Conservation (phyloP, 1,140 invertebrate species). For the Coenobita brevimanus region DNA sequence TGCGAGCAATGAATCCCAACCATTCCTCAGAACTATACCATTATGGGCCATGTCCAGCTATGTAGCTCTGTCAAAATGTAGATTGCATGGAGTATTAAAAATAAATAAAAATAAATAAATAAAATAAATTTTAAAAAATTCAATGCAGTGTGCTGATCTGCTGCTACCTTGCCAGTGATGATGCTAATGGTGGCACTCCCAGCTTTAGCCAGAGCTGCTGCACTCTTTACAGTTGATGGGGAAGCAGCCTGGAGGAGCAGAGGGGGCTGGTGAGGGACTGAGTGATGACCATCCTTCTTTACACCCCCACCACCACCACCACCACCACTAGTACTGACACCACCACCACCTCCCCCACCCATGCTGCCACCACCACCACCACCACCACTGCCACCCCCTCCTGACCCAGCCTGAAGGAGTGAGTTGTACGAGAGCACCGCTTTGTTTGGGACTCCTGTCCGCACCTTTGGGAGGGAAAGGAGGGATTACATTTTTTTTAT, state of each 20-base stretch:
- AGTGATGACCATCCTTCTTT: constrained; percentile 34
- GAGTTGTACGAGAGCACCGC: constrained; percentile 54
- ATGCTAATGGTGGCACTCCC: constrained; percentile 48
- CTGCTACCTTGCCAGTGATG: constrained; percentile 53
- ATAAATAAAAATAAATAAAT: no score
- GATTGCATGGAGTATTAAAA: no score
- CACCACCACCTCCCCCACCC: neutral
- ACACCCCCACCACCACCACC: neutral
- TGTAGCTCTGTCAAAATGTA: no score
- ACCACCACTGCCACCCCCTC: no score
- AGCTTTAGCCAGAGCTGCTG: constrained; percentile 26
- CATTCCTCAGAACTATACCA: no score
- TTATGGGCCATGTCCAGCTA: no score
- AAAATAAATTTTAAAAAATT: no score
- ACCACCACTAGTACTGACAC: neutral
- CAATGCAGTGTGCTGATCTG: no score
- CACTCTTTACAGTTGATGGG: constrained; percentile 21
- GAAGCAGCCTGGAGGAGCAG: constrained; percentile 42
- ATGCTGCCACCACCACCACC: neutral
- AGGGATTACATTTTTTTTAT: neutral
- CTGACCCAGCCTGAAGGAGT: constrained; percentile 38
- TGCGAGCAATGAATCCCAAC: no score
- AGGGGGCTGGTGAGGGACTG: neutral
- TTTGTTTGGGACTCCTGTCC: constrained; percentile 47
- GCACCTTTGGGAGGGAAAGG: constrained; percentile 2